phyloP scores from a whole-genome alignment of 2,113 vertebrate species.

The Motacilla alba region DNA sequence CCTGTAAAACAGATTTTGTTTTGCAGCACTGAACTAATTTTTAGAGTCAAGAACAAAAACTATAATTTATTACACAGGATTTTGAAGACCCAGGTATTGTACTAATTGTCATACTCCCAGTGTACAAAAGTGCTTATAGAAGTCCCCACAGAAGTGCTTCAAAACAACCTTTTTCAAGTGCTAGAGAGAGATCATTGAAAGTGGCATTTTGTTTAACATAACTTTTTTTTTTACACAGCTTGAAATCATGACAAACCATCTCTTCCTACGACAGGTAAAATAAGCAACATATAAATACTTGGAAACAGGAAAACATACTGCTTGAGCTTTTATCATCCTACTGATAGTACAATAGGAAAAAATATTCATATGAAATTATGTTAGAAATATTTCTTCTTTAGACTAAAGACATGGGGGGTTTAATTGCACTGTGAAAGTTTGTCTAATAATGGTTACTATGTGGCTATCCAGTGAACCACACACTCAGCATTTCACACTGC shows the following conservation, averaged over 20 bases:
- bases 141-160: neutral
- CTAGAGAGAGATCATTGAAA: neutral
- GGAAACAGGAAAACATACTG: neutral
- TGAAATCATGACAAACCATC: neutral
- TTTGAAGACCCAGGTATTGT: neutral
- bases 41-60: neutral
- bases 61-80: neutral
- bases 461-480: neutral
- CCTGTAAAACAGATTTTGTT: neutral
- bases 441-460: neutral
- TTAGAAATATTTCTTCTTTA: neutral
- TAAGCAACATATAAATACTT: neutral
- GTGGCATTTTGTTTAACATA: neutral
- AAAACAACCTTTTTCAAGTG: neutral
- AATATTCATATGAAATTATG: neutral
- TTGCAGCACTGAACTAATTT: neutral
- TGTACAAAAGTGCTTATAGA: neutral
- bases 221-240: neutral
- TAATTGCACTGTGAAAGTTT: neutral
- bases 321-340: neutral
- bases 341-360: neutral
- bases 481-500: neutral
- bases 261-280: rapidly evolving
- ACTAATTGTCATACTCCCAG: neutral
- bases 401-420: neutral